phyloP scores from a whole-genome alignment of 2,113 vertebrate species.

The Sakesphorus luctuosus region DNA sequence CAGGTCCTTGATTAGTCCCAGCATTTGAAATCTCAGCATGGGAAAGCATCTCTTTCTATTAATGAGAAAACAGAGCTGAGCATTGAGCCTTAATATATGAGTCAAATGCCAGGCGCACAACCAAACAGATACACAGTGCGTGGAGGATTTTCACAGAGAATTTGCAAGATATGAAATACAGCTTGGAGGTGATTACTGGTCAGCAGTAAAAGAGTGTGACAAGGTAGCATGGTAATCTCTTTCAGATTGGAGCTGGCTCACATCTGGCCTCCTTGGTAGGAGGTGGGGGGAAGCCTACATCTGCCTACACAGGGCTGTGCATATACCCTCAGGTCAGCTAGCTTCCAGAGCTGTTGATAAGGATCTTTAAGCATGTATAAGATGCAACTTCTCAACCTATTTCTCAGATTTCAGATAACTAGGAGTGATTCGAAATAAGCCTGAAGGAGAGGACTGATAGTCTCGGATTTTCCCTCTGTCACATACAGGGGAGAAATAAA shows the following conservation, averaged over 20 bases:
- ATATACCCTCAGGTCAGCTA: not conserved
- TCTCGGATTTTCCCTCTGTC: not conserved
- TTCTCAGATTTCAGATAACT: not conserved
- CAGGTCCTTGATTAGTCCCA: not conserved
- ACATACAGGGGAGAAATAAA: not conserved
- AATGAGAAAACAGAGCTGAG: constrained; percentile 6
- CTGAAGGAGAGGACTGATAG: not conserved
- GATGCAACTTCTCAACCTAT: not conserved
- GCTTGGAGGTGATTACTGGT: not conserved
- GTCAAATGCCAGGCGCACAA: not conserved
- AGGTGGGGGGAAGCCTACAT: not conserved
- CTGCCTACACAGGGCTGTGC: not conserved
- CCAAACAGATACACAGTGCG: not conserved
- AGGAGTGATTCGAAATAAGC: not conserved
- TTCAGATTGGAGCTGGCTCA: not conserved
- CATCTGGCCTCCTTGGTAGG: not conserved
- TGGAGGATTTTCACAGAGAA: not conserved
- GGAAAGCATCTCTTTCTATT: not conserved
- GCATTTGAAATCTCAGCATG: not conserved
- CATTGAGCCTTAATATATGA: constrained; percentile 10
- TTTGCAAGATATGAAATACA: not conserved
- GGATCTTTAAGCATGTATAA: not conserved
- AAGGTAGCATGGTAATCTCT: not conserved
- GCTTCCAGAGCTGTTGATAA: not conserved
- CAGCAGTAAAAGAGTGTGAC: not conserved